Percentiles rank a stretch among this genome's conserved stretches.
Conservation (phyloP, 1,140 invertebrate species). For the Anastrepha ludens region DNA sequence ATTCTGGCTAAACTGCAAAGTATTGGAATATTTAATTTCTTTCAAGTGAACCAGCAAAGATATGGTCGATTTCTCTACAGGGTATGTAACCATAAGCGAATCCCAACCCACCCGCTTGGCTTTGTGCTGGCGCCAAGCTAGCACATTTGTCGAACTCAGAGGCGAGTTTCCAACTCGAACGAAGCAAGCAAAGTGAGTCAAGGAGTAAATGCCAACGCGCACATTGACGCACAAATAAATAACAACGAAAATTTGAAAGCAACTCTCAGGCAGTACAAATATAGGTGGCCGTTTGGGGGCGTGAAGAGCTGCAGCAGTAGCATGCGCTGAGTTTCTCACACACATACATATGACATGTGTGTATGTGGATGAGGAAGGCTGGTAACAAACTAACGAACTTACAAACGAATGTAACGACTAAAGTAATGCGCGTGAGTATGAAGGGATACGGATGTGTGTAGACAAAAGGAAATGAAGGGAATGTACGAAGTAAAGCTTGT, state of each 20-base stretch:
- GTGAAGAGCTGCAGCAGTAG: background rate
- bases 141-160: slow-evolving; percentile 9
- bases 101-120: background rate
- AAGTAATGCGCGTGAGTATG: too few species aligned
- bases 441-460: background rate
- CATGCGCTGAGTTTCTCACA: background rate
- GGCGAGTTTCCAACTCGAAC: background rate
- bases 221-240: background rate
- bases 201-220: background rate
- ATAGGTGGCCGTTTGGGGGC: background rate
- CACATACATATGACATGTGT: background rate
- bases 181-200: slow-evolving; percentile 30
- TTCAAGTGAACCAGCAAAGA: too few species aligned
- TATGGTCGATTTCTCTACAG: background rate
- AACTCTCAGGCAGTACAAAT: slow-evolving; percentile 29
- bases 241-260: slow-evolving; percentile 7
- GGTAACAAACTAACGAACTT: background rate
- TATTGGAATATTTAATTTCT: too few species aligned
- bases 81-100: background rate
- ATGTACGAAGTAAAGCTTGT: too few species aligned
- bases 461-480: background rate
- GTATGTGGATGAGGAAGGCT: background rate
- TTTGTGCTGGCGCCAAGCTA: background rate
- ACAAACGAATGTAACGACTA: too few species aligned
- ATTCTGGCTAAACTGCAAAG: too few species aligned